Evolutionary conservation across 2,888 invertebrate species (phyloP).

Genomic region (Globia sparganii): DNA sequence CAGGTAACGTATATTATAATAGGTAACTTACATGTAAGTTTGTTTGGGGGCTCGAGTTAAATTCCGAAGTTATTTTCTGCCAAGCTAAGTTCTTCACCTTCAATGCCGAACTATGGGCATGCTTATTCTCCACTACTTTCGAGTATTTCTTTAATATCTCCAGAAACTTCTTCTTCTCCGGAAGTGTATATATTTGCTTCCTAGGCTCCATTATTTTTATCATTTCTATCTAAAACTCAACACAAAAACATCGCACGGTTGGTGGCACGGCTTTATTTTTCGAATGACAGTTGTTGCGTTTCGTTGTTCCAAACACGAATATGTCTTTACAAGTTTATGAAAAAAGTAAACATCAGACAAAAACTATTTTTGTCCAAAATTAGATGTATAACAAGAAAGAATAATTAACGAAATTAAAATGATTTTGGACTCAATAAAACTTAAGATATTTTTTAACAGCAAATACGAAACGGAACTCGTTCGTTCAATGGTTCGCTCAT

Average conservation of each 20-base stretch:
- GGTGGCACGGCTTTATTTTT: constrained; percentile 10
- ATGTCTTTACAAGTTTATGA: neutral
- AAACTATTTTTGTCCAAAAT: neutral
- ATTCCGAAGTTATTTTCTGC: constrained; percentile 46
- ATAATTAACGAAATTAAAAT: neutral
- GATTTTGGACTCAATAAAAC: neutral
- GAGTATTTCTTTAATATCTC: constrained; percentile 48
- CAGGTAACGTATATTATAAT: neutral
- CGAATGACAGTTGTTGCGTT: constrained; percentile 44
- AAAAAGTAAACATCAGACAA: neutral
- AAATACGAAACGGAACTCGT: constrained; percentile 41
- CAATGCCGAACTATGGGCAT: constrained; percentile 32
- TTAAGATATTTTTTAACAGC: neutral
- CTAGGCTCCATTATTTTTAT: constrained; percentile 38
- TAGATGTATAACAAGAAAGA: neutral
- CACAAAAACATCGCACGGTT: neutral
- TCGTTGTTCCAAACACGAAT: constrained; percentile 37
- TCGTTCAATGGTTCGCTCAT: constrained; percentile 36
- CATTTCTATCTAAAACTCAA: constrained; percentile 5
- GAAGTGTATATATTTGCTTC: constrained; percentile 35
- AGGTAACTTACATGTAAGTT: constrained; percentile 40
- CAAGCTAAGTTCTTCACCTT: constrained; percentile 44
- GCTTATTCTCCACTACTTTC: constrained; percentile 38
- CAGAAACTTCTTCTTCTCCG: constrained; percentile 45
- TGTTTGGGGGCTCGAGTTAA: constrained; percentile 38